Percentiles rank a stretch among this genome's conserved stretches.
phyloP scores from a whole-genome alignment of 2,888 invertebrate species.

The Zaprionus bogoriensis region DNA sequence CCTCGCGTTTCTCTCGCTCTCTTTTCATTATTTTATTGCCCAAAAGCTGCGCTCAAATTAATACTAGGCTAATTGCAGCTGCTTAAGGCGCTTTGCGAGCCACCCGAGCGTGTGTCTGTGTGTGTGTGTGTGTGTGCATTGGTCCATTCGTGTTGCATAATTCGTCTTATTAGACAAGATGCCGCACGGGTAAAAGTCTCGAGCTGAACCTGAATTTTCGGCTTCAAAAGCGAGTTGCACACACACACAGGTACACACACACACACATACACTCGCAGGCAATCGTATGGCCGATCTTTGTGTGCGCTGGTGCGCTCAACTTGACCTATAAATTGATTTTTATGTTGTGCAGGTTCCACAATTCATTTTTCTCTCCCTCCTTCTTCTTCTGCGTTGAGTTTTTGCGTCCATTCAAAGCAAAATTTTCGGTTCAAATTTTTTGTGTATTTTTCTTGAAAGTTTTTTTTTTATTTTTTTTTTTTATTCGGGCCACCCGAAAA shows the following conservation, averaged over 20 bases:
- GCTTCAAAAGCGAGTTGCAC: slow-evolving; percentile 51
- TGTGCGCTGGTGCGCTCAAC: slow-evolving; percentile 65
- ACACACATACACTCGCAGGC: slow-evolving; percentile 1
- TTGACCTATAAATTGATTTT: slow-evolving; percentile 79
- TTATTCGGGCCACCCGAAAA: slow-evolving; percentile 24
- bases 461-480: slow-evolving; percentile 18
- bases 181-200: slow-evolving; percentile 66
- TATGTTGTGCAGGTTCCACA: slow-evolving; percentile 73
- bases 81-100: slow-evolving; percentile 15
- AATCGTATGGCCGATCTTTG: background rate
- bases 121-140: slow-evolving; percentile 11
- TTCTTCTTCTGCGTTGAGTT: slow-evolving; percentile 33
- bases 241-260: slow-evolving; percentile 4
- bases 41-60: slow-evolving; percentile 18
- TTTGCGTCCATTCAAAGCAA: slow-evolving; percentile 42
- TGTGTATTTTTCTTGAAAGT: slow-evolving; percentile 13
- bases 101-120: slow-evolving; percentile 2
- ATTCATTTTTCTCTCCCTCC: slow-evolving; percentile 28
- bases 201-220: slow-evolving; percentile 68
- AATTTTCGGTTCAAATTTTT: slow-evolving; percentile 11
- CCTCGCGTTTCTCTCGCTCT: background rate
- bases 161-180: slow-evolving; percentile 68
- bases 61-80: slow-evolving; percentile 45
- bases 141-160: slow-evolving; percentile 61
- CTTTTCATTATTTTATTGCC: slow-evolving; percentile 13